phyloP scores from a whole-genome alignment of 2,113 vertebrate genomes.

The Pangasianodon gigas region DNA sequence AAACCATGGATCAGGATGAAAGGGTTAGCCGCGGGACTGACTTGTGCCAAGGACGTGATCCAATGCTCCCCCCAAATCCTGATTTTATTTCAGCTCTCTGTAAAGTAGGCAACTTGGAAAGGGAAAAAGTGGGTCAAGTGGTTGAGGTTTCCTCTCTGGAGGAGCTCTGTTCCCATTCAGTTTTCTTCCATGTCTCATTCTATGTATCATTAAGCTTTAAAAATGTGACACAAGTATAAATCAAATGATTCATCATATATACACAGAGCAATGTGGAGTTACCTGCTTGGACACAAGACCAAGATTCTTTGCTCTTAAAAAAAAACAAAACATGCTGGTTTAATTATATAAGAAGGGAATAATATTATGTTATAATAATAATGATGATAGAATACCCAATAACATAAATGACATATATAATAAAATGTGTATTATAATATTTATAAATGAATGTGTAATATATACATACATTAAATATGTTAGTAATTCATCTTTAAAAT shows the following conservation, averaged over 20 bases:
- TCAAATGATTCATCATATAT: not conserved
- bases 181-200: slow-evolving; percentile 8
- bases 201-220: not conserved
- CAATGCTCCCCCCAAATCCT: slow-evolving; percentile 18
- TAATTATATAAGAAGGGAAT: not conserved
- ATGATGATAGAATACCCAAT: not conserved
- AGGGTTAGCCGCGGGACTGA: slow-evolving; percentile 24
- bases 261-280: not conserved
- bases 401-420: not conserved
- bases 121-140: slow-evolving; percentile 50
- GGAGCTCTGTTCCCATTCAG: slow-evolving; percentile 36
- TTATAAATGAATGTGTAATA: not conserved
- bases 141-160: slow-evolving; percentile 45
- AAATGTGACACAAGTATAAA: not conserved
- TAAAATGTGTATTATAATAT: not conserved
- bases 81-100: slow-evolving; percentile 18
- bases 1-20: slow-evolving; percentile 26
- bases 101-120: slow-evolving; percentile 34
- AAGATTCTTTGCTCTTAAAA: not conserved
- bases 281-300: not conserved
- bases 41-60: slow-evolving; percentile 30
- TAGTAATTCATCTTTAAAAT: not conserved
- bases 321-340: not conserved
- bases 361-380: not conserved
- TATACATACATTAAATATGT: not conserved